A percentile compares a stretch with the other conserved stretches of the same genome.
These are phyloP conservation scores for Euleptes europaea DNA, from an alignment of 2,113 vertebrate genomes.

Conservation along the genomic window DNA sequence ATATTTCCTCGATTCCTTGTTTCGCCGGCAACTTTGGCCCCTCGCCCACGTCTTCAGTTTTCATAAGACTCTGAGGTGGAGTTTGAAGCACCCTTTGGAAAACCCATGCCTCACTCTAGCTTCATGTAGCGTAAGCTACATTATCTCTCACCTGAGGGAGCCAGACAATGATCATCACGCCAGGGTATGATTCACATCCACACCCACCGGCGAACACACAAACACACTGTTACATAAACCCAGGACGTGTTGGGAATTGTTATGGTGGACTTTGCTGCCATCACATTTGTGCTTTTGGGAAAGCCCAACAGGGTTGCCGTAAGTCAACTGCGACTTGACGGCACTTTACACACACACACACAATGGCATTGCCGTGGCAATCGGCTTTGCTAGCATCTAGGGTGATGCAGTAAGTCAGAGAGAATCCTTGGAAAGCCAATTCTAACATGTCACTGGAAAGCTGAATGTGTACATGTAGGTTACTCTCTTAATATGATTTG, in stretches of 20 bases:
- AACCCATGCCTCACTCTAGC: background rate
- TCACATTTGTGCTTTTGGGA: background rate
- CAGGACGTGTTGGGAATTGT: background rate
- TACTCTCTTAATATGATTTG: background rate
- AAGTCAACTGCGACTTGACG: no score
- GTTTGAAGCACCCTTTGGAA: background rate
- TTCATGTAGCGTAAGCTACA: background rate
- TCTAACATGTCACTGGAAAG: background rate
- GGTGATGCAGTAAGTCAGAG: background rate
- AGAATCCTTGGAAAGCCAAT: background rate
- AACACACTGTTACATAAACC: rapidly evolving
- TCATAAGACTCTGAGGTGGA: background rate
- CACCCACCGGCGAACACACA: no score
- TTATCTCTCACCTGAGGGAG: background rate
- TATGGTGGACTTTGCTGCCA: background rate
- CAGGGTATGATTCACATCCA: constrained; percentile 25
- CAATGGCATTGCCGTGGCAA: rapidly evolving
- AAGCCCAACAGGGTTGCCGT: no score
- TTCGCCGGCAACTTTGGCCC: background rate
- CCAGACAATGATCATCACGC: background rate
- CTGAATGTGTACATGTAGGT: background rate
- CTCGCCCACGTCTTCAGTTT: background rate
- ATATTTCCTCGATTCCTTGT: background rate
- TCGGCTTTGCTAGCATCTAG: background rate
- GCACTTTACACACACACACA: no score